A percentile compares a stretch with the other conserved stretches of the same genome.
These are phyloP conservation scores for Petromus typicus DNA, from an alignment of 2,113 vertebrate species.

Conservation along the genomic window DNA sequence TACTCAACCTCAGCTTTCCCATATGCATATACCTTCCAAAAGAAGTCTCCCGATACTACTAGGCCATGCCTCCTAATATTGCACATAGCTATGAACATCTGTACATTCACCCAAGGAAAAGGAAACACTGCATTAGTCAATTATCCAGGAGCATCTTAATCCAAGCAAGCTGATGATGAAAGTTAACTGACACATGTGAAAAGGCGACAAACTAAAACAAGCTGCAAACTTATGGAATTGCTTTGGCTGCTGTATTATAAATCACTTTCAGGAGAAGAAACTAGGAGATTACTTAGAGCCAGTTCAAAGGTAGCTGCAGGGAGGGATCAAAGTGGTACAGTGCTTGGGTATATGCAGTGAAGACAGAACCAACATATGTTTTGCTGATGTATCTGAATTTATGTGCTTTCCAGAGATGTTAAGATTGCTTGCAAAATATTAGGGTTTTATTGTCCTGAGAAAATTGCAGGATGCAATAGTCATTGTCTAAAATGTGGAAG, in stretches of 20 bases:
- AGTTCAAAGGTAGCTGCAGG: not conserved
- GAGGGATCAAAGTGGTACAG: not conserved
- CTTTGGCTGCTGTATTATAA: not conserved
- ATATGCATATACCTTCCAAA: no score
- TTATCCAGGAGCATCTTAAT: not conserved
- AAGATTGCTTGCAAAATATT: not conserved
- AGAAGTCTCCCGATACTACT: not conserved
- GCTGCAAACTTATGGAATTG: not conserved
- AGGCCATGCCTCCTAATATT: not conserved
- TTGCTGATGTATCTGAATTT: not conserved
- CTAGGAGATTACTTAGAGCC: not conserved
- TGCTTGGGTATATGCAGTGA: not conserved
- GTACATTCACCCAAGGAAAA: not conserved
- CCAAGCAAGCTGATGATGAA: not conserved
- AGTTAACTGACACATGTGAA: not conserved
- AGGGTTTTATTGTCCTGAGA: not conserved
- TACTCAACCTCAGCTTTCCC: no score
- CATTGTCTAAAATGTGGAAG: not conserved
- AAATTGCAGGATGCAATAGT: not conserved
- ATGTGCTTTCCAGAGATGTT: not conserved
- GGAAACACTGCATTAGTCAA: no score
- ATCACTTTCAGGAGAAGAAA: not conserved
- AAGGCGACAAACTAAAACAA: not conserved
- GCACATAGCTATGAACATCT: not conserved
- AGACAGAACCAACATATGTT: not conserved